A percentile compares a stretch with the other conserved stretches of the same genome.
Evolutionary conservation across 2,113 vertebrate species (phyloP).

Genomic region (Coryphaenoides rupestris): DNA sequence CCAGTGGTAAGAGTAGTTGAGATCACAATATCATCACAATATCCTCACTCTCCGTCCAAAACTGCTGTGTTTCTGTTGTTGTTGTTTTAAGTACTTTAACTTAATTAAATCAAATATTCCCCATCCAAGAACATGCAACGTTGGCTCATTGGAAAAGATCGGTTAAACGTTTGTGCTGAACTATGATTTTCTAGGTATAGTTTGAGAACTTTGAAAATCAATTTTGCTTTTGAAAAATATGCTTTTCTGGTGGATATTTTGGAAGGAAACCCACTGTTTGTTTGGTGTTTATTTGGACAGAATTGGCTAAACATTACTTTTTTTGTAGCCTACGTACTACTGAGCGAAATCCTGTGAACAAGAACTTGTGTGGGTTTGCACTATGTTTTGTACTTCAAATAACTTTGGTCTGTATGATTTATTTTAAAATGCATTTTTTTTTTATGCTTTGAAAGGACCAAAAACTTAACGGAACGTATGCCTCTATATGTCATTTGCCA

Average conservation of each 20-base stretch:
- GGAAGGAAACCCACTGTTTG: conserved; percentile 33
- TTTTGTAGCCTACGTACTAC: conserved; percentile 38
- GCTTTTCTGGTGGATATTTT: conserved; percentile 18
- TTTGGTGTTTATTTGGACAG: background rate
- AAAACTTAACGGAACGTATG: conserved; percentile 64
- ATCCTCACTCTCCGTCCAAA: too few relatives aligned
- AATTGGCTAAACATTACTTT: background rate
- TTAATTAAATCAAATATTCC: too few relatives aligned
- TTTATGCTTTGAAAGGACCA: conserved; percentile 66
- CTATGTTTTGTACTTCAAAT: conserved; percentile 57
- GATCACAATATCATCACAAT: too few relatives aligned
- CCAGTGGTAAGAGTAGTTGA: conserved; percentile 17
- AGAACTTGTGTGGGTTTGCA: conserved; percentile 56
- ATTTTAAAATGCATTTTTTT: conserved; percentile 27
- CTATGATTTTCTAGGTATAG: conserved; percentile 15
- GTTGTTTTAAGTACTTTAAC: too few relatives aligned
- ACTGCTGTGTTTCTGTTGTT: too few relatives aligned
- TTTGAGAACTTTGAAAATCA: conserved; percentile 8
- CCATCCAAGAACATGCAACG: too few relatives aligned
- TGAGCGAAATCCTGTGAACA: conserved; percentile 40
- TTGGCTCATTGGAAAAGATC: too few relatives aligned
- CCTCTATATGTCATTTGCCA: conserved; percentile 58
- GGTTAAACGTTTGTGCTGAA: too few relatives aligned
- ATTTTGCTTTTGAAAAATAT: background rate
- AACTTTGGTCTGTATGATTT: conserved; percentile 32